phyloP scores from a whole-genome alignment of 2,113 vertebrate species.

The Pteropus alecto region DNA sequence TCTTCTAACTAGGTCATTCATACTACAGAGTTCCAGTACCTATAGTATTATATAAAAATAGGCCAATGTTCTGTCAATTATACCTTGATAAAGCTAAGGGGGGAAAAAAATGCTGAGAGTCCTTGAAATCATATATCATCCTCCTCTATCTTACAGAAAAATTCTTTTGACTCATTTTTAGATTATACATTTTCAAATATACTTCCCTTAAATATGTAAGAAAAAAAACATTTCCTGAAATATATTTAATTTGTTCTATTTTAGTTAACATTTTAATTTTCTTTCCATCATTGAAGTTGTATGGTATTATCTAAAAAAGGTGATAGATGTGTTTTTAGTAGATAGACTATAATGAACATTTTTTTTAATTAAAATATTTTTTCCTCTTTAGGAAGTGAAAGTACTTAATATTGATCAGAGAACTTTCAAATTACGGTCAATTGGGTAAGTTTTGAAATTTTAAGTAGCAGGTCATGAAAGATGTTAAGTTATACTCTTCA shows the following conservation, averaged over 20 bases:
- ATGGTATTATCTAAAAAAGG: background rate
- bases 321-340: background rate
- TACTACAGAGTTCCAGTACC: background rate
- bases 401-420: slow-evolving; percentile 91
- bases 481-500: slow-evolving; percentile 3
- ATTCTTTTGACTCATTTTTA: background rate
- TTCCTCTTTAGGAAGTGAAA: slow-evolving; percentile 92
- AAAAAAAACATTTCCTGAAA: background rate
- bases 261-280: slow-evolving; percentile 40
- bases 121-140: background rate
- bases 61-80: background rate
- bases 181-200: background rate
- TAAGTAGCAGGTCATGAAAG: background rate
- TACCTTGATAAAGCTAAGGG: background rate
- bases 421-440: slow-evolving; percentile 92
- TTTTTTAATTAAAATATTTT: slow-evolving; percentile 13
- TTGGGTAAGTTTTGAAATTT: slow-evolving; percentile 87
- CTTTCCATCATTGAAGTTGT: slow-evolving; percentile 10
- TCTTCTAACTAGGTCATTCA: background rate
- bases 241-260: slow-evolving; percentile 2
- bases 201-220: background rate
- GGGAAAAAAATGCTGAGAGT: background rate
- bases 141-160: slow-evolving; percentile 8
- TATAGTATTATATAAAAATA: background rate
- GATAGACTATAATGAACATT: background rate